phyloP scores from a whole-genome alignment of 1,140 invertebrate genomes.

The Camponotus vicinus region DNA sequence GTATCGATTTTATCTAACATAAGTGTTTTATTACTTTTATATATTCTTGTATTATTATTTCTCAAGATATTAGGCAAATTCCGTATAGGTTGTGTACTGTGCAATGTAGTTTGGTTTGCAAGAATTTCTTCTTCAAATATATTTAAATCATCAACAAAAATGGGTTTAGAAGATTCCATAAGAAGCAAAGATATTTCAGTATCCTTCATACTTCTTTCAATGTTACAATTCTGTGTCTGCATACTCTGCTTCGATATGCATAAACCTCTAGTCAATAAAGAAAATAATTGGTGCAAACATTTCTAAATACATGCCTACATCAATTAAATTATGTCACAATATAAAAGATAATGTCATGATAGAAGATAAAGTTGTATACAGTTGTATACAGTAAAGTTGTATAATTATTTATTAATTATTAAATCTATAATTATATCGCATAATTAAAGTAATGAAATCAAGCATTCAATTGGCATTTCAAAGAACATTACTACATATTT shows the following conservation, averaged over 20 bases:
- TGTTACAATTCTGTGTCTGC: neutral
- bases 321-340: neutral
- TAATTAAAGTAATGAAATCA: neutral
- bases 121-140: neutral
- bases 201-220: neutral
- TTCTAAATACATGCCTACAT: neutral
- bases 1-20: neutral
- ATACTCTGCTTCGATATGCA: neutral
- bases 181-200: neutral
- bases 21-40: neutral
- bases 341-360: neutral
- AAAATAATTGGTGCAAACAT: conserved; percentile 15
- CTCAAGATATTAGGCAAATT: conserved; percentile 69
- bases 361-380: neutral
- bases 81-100: conserved; percentile 29
- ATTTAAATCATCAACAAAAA: neutral
- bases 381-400: neutral
- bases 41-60: conserved; percentile 26
- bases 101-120: neutral
- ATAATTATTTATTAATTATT: neutral
- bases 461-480: neutral
- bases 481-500: neutral
- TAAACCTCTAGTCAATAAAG: conserved; percentile 20
- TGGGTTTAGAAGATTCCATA: neutral
- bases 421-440: neutral